Evolutionary conservation across 64 coral and sea anemone species (phyloP).

Genomic region (Acropora yongei): DNA sequence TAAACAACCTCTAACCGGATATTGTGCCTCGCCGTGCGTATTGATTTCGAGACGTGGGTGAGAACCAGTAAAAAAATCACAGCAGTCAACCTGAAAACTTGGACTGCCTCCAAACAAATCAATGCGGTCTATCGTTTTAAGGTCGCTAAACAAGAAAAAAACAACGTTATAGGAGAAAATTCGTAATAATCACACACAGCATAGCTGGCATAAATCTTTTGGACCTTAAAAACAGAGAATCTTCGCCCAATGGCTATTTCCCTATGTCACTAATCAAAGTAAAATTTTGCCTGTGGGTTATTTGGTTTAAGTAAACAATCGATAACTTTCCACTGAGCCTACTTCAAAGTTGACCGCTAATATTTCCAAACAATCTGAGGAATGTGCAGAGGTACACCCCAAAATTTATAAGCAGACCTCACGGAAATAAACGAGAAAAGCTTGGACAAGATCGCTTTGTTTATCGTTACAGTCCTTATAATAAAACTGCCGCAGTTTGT

Average conservation of each 20-base stretch:
- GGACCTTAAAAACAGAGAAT: background rate
- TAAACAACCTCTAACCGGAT: background rate
- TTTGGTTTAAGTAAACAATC: constrained; percentile 18
- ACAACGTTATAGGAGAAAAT: background rate
- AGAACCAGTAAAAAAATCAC: background rate
- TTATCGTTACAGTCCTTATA: too few relatives aligned
- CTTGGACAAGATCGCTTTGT: background rate
- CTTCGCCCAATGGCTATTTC: background rate
- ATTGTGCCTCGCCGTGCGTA: background rate
- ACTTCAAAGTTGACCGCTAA: background rate
- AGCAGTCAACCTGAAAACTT: constrained; percentile 21
- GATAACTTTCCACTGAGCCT: background rate
- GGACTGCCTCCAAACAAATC: constrained; percentile 28
- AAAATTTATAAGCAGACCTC: background rate
- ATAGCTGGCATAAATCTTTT: background rate
- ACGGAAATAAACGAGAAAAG: background rate
- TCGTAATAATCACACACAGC: background rate
- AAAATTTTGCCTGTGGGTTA: constrained; percentile 12
- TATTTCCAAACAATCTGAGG: background rate
- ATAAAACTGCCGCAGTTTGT: background rate
- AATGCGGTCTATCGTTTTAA: background rate
- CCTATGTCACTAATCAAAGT: background rate
- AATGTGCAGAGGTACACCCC: background rate
- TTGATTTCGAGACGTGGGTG: background rate
- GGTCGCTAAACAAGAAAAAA: background rate